Base-by-base conservation (phyloP, 2,888 invertebrate species). In the Drosophila borborema region DNA sequence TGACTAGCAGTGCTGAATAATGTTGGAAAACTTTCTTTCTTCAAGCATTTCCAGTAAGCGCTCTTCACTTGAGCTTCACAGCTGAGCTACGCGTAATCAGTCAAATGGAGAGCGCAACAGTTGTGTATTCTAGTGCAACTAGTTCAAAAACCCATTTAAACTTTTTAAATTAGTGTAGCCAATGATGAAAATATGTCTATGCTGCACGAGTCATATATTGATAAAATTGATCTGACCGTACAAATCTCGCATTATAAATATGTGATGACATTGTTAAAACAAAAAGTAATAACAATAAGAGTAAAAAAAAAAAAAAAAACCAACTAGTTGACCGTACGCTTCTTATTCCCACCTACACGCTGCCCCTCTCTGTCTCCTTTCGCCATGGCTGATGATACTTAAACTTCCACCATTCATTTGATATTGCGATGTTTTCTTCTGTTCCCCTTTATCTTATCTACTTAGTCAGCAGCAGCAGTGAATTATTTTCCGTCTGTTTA, bases 321-420 rank as follows among this genome's bases (percentile, higher is more conserved):
- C 36, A 36, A 10, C 28, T 51, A 62, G 51, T 31, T 61, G 41
- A 41, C 38, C 40, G 40, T 54, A 23, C 23, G 6, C 16, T 6
- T 8, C 14, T 36, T 18, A 36, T 2, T 36, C 1, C 16, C 16
- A 23, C 20, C 40, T 20, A 2, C 7, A 3, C 28, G 28, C 2
- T 0, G 10, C 1, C 10, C 2, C 12, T 12, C n/a, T 7, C 8
- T 14, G 7, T 28, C 45, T 1, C 2, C 55, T 1, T 14, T 23
- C n/a, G n/a, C 55, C 10, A 0, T 23, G 45, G 36, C 54, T 43
- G 64, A 54, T 53, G 56, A 70, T 53, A 76, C 69, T 84, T 65
- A 31, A 67, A 72, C 82, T 80, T 87, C 69, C 73, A 69, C 66
- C 71, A 59, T 80, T 73, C 70, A 80, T 74, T 83, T 71, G 49